Conservation (phyloP, 2,113 vertebrate species). For the Aleadryas rufinucha region DNA sequence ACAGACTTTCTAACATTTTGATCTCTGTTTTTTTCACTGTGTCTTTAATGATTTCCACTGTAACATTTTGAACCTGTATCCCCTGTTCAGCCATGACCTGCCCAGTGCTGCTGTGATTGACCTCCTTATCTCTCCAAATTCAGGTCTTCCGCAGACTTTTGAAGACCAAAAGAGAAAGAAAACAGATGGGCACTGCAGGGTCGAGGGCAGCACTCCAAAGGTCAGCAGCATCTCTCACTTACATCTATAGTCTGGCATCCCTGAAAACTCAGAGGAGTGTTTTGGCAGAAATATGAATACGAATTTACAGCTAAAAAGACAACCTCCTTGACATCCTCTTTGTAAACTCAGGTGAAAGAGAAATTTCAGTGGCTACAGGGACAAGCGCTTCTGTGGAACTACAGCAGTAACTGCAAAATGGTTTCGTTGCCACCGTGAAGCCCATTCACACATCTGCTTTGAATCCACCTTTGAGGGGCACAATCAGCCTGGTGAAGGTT, state of each 20-base stretch:
- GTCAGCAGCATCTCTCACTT: background rate
- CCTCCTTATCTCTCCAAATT: background rate
- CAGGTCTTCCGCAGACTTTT: background rate
- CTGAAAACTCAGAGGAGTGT: background rate
- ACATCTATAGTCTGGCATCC: background rate
- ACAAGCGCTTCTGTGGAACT: background rate
- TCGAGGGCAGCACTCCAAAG: rapidly evolving
- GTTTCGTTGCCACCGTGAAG: rapidly evolving
- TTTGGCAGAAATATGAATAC: background rate
- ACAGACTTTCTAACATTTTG: background rate
- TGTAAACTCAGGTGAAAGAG: background rate
- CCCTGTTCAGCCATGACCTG: background rate
- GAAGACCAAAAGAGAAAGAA: background rate
- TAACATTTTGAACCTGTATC: background rate
- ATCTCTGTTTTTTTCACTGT: background rate
- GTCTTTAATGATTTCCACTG: background rate
- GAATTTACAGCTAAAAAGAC: background rate
- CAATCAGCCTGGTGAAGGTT: background rate
- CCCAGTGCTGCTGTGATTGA: background rate
- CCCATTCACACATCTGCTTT: rapidly evolving
- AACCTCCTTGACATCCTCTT: background rate
- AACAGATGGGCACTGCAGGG: background rate
- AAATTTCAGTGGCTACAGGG: background rate
- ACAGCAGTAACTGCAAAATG: background rate
- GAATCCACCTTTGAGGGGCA: background rate